Conservation (phyloP, 2,113 vertebrate species). For the Elachura formosa region DNA sequence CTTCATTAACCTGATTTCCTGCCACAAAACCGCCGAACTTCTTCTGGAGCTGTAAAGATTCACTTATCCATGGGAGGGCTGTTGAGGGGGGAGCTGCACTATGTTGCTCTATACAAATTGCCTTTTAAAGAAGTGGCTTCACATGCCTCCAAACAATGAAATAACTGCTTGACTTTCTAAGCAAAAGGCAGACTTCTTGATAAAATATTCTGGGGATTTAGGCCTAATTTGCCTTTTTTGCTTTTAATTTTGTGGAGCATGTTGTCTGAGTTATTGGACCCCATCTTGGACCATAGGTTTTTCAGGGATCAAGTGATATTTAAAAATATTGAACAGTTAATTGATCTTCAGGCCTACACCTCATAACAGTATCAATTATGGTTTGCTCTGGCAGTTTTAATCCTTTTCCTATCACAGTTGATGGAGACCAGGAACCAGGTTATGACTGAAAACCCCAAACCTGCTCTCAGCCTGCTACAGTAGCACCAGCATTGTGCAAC, state of each 20-base stretch:
- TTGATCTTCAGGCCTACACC: neutral
- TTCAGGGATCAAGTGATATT: neutral
- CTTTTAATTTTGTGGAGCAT: neutral
- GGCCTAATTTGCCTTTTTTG: neutral
- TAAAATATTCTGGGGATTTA: neutral
- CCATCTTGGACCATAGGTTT: neutral
- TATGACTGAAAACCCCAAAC: neutral
- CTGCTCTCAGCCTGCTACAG: neutral
- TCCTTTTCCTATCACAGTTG: accelerated
- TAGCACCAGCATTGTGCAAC: neutral
- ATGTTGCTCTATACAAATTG: neutral
- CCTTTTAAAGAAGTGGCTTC: neutral
- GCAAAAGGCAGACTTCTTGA: neutral
- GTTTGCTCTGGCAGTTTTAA: neutral
- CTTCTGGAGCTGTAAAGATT: neutral
- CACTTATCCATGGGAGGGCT: neutral
- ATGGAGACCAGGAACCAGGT: neutral
- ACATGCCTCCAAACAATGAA: neutral
- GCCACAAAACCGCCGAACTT: neutral
- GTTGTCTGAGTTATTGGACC: neutral
- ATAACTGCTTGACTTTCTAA: neutral
- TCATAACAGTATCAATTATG: neutral
- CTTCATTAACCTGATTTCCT: neutral
- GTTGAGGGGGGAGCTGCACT: neutral
- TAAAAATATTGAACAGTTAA: neutral